Conservation (phyloP, 2,797 vertebrate genomes). For the Distichodus sexfasciatus region DNA sequence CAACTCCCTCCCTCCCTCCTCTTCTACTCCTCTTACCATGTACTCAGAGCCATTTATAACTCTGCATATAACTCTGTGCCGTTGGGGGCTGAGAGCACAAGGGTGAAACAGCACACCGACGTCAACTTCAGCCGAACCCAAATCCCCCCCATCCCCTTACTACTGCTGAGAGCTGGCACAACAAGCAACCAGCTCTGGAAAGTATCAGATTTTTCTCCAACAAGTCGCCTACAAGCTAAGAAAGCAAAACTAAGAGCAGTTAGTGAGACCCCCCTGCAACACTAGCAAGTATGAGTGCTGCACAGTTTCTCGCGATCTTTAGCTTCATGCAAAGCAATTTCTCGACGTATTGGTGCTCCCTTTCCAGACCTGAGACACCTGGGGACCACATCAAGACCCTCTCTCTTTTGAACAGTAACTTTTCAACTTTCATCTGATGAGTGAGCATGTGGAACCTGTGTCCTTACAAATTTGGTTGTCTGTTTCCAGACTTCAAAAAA, state of each 20-base stretch:
- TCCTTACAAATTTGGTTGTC: neutral
- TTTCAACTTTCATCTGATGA: neutral
- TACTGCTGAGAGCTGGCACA: too few relatives aligned
- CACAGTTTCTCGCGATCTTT: neutral
- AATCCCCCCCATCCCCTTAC: too few relatives aligned
- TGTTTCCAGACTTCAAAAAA: conserved; percentile 8
- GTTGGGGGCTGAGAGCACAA: neutral
- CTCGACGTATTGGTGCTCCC: neutral
- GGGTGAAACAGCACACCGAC: conserved; percentile 2
- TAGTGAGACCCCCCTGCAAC: too few relatives aligned
- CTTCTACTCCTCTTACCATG: neutral
- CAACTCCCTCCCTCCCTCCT: neutral
- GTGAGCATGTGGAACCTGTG: neutral
- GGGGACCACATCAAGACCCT: conserved; percentile 9
- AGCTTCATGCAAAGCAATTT: neutral
- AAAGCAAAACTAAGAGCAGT: too few relatives aligned
- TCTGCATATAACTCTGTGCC: neutral
- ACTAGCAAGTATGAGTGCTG: too few relatives aligned
- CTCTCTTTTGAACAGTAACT: conserved; percentile 7
- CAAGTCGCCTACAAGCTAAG: neutral
- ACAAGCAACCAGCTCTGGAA: too few relatives aligned
- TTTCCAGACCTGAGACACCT: conserved; percentile 4
- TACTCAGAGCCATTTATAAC: neutral
- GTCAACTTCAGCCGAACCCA: too few relatives aligned
- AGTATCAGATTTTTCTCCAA: too few relatives aligned